Conservation (phyloP, 2,797 vertebrate species). For the Neomorphus geoffroyi region DNA sequence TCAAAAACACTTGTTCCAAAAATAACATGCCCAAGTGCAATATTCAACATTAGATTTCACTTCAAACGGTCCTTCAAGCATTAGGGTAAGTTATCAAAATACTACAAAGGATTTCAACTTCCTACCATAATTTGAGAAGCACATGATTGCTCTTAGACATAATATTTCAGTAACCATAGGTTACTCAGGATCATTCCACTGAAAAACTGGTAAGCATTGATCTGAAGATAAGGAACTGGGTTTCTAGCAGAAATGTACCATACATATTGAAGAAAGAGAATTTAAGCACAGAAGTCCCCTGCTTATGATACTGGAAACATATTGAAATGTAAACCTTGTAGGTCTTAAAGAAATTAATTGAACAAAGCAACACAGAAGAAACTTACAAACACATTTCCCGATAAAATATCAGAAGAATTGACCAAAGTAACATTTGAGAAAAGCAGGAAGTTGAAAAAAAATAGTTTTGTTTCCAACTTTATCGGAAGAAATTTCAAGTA, state of each 20-base stretch:
- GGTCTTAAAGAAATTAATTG: background rate
- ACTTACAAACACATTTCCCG: background rate
- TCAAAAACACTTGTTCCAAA: background rate
- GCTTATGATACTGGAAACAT: background rate
- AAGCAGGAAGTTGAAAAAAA: background rate
- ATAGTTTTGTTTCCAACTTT: background rate
- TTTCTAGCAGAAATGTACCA: background rate
- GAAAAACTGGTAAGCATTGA: background rate
- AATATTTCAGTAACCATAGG: background rate
- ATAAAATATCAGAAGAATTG: background rate
- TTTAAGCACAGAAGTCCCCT: background rate
- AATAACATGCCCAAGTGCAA: background rate
- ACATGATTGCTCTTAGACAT: background rate
- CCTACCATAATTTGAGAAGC: background rate
- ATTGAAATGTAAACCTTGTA: background rate
- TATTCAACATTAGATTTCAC: background rate
- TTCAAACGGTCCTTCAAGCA: background rate
- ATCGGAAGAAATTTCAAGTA: background rate
- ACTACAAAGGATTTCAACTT: background rate
- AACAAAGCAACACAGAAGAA: background rate
- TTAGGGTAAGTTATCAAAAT: background rate
- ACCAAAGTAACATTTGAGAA: background rate
- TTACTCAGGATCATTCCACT: background rate
- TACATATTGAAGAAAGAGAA: background rate
- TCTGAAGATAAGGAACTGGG: background rate